Conservation (phyloP, 2,113 vertebrate species). For the Perca flavescens region DNA sequence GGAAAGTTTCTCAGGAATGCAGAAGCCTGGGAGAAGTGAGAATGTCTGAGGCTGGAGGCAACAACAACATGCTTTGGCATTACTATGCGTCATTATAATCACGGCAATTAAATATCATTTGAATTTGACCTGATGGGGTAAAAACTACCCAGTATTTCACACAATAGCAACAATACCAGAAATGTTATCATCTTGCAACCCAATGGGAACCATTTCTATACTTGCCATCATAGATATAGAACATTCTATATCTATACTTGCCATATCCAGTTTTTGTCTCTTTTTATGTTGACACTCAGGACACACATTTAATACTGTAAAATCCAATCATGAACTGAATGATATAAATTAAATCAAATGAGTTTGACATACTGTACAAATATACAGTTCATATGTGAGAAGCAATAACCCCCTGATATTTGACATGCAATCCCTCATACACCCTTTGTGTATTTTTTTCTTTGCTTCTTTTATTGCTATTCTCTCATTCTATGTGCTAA, state of each 20-base stretch:
- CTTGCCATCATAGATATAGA: too few relatives aligned
- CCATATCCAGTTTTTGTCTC: background rate
- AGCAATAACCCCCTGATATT: background rate
- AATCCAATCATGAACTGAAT: slow-evolving; percentile 13
- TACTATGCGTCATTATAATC: background rate
- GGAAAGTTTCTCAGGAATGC: background rate
- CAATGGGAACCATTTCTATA: background rate
- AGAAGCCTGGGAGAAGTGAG: background rate
- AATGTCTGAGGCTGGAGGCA: background rate
- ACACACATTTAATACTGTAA: background rate
- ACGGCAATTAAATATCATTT: background rate
- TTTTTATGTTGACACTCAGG: background rate
- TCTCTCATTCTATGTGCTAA: slow-evolving; percentile 11
- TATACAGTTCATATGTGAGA: background rate
- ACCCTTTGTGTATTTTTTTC: background rate
- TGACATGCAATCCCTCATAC: background rate
- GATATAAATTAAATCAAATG: background rate
- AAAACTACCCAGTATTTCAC: background rate
- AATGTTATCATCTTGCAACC: background rate
- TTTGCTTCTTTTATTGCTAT: slow-evolving; percentile 20
- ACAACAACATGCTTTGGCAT: background rate
- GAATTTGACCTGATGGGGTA: background rate
- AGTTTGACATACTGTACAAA: background rate
- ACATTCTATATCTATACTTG: too few relatives aligned
- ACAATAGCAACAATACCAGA: background rate